Percentiles rank a stretch among this genome's conserved stretches.
Conservation (phyloP, 2,797 vertebrate species). For the Pseudomugil tenellus region DNA sequence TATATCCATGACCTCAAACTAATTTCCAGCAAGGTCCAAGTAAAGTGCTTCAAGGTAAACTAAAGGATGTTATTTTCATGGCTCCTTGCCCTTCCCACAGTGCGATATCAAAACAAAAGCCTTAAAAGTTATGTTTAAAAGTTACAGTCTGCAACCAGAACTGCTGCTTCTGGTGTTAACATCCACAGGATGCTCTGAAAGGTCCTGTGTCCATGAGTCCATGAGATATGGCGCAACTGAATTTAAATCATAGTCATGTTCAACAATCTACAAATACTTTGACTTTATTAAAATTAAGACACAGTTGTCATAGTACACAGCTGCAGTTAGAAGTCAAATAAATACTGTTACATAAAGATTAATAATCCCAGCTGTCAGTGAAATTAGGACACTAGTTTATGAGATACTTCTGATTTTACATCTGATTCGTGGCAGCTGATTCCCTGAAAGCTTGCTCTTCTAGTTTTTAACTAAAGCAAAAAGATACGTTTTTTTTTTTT, state of each 20-base stretch:
- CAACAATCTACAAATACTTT: conserved; percentile 39
- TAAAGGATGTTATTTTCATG: background rate
- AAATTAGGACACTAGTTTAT: conserved; percentile 10
- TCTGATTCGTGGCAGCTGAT: conserved; percentile 31
- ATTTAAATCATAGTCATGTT: background rate
- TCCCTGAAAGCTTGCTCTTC: conserved; percentile 3
- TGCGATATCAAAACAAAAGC: too few relatives aligned
- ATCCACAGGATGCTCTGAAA: too few relatives aligned
- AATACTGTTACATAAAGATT: conserved; percentile 43
- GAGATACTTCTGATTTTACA: conserved; percentile 34
- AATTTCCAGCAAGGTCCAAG: background rate
- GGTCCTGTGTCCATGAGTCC: background rate
- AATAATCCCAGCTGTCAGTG: conserved; percentile 10
- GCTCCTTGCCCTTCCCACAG: background rate
- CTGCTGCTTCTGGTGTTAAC: too few relatives aligned
- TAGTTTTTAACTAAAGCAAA: background rate
- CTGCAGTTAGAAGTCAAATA: conserved; percentile 43
- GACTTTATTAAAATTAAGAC: conserved; percentile 61
- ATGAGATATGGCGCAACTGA: background rate
- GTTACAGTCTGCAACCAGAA: too few relatives aligned
- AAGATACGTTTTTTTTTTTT: background rate
- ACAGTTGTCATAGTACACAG: conserved; percentile 31
- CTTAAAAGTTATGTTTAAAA: background rate
- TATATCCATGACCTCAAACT: background rate
- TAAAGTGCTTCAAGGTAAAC: background rate